Evolutionary conservation across 2,888 invertebrate species (phyloP), one percentile per base, ranked within the genome.

Genomic region (Tanytarsus gracilentus): DNA sequence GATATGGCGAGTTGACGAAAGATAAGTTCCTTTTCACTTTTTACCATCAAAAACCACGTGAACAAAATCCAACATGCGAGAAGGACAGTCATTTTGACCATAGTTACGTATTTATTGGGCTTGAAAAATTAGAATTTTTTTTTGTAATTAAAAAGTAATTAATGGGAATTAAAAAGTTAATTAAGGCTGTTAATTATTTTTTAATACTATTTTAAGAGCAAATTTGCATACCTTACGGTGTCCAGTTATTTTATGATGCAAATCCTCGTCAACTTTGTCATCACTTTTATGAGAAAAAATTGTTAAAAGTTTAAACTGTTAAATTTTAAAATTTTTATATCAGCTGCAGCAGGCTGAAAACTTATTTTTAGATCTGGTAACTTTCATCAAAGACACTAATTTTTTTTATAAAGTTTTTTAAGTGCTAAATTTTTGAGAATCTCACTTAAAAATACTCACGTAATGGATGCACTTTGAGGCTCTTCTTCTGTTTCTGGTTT

Each of bases 21-120:
- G 9, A 18, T 23, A 3, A 62, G 9, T 2, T 23, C 11, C 6
- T 62, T 62, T 36, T 62, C 62, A 56, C 76, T 79, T 16, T 53
- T 60, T 9, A 40, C 11, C 61, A 62, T 61, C n/a, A 62, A 33
- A 49, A 62, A 39, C 1, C n/a, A 23, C 8, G 62, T 62, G 33
- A 61, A 62, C 7, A 53, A 3, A 9, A 60, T 8, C 62, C 62
- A 62, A 16, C 30, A 25, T 7, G 56, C 23, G 1, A 61, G 8
- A 4, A 62, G 49, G 1, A 78, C 56, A 0, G 71, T 67, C 65
- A 82, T 75, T 71, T 83, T 84, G 1, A 72, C 65, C 63, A 74
- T 75, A 63, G 72, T 69, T 9, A 69, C 65, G 6, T 71, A 70
- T 63, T 65, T 66, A 1, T 67, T 67, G 56, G 72, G 65, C 76